Conservation (phyloP, 2,113 vertebrate genomes). For the Dicrurus megarhynchus region DNA sequence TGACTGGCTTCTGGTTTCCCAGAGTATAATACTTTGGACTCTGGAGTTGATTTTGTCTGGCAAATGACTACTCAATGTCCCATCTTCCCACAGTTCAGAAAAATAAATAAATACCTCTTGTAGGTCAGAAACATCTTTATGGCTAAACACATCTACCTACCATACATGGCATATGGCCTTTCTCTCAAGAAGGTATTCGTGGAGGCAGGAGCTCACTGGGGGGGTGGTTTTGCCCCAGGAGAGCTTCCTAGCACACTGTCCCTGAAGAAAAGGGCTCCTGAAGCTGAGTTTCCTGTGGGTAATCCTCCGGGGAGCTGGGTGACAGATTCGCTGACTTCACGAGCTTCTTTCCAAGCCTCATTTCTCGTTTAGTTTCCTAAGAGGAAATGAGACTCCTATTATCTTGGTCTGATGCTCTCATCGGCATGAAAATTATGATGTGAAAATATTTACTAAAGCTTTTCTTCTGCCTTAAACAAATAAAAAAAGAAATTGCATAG, state of each 20-base stretch:
- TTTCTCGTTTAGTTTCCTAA: neutral
- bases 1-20: neutral
- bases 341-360: neutral
- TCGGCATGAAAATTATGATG: neutral
- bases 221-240: neutral
- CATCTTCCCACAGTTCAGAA: neutral
- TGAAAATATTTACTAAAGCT: neutral
- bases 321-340: neutral
- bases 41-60: neutral
- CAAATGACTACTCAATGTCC: neutral
- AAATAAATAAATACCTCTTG: neutral
- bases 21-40: neutral
- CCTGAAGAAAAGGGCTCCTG: neutral
- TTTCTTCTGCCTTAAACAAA: neutral
- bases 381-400: neutral
- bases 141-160: neutral
- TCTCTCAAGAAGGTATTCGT: neutral
- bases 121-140: neutral
- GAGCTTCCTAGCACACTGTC: neutral
- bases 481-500: rapidly evolving
- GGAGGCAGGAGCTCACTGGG: neutral
- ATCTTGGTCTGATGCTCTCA: neutral
- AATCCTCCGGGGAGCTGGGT: neutral
- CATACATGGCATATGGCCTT: neutral
- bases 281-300: rapidly evolving